Conservation (phyloP, 1,140 invertebrate species). For the Cylas formicarius region DNA sequence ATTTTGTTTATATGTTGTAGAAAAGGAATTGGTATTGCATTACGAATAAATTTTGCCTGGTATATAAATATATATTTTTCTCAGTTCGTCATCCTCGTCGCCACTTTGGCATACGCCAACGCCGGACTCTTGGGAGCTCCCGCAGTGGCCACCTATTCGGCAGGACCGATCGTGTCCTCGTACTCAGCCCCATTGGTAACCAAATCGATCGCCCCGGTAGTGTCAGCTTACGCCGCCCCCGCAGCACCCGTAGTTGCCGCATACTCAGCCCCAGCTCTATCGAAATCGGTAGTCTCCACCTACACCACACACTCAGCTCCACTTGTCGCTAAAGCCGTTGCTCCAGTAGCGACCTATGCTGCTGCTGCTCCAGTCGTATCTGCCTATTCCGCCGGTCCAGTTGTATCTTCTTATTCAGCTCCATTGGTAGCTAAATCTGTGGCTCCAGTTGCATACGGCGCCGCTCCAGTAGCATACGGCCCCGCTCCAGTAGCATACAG, state of each 20-base stretch:
- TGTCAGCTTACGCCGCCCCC: slow-evolving; percentile 2
- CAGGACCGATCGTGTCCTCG: too few relatives aligned
- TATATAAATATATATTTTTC: slow-evolving; percentile 15
- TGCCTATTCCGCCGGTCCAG: slow-evolving; percentile 18
- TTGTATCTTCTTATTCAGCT: too few relatives aligned
- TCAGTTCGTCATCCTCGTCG: slow-evolving; percentile 29
- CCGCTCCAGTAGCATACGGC: too few relatives aligned
- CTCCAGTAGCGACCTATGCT: too few relatives aligned
- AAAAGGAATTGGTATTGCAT: too few relatives aligned
- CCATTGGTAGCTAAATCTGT: slow-evolving; percentile 36
- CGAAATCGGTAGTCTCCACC: slow-evolving; percentile 1
- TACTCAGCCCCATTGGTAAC: too few relatives aligned
- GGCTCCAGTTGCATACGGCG: too few relatives aligned
- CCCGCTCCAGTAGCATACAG: too few relatives aligned
- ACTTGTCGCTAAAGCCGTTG: slow-evolving; percentile 4
- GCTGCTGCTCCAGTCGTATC: slow-evolving; percentile 27
- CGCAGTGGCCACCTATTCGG: slow-evolving; percentile 15
- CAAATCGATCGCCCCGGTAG: slow-evolving; percentile 10
- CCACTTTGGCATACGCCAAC: slow-evolving; percentile 33
- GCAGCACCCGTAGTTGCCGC: too few relatives aligned
- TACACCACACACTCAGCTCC: slow-evolving; percentile 13
- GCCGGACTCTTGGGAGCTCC: slow-evolving; percentile 28
- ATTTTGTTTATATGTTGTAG: too few relatives aligned
- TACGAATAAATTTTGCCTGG: too few relatives aligned
- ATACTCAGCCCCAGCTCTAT: too few relatives aligned